These are phyloP conservation scores for Gymnarchus niloticus DNA, from an alignment of 2,113 vertebrate species.

Conservation along the genomic window DNA sequence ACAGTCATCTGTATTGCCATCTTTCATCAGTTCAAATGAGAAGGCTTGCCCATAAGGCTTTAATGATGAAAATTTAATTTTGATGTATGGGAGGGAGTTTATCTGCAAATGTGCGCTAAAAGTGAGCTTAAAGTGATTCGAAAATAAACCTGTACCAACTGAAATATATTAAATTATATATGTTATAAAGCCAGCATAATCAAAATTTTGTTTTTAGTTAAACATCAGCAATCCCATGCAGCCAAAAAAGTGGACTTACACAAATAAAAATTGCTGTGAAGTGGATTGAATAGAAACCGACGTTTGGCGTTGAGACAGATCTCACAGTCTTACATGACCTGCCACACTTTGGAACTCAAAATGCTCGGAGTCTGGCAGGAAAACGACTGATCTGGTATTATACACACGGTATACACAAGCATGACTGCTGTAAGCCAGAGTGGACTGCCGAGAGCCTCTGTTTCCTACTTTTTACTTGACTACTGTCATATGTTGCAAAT, in stretches of 20 bases:
- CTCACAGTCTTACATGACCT: background rate
- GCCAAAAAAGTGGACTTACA: background rate
- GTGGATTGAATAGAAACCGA: background rate
- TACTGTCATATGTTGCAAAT: background rate
- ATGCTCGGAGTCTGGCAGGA: background rate
- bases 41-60: slow-evolving; percentile 33
- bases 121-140: slow-evolving; percentile 10
- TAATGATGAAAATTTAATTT: slow-evolving; percentile 53
- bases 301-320: background rate
- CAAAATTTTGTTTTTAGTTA: background rate
- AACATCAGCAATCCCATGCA: background rate
- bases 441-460: background rate
- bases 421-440: background rate
- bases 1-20: slow-evolving; percentile 43
- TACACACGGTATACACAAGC: background rate
- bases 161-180: too few species aligned
- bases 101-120: slow-evolving; percentile 45
- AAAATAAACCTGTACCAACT: background rate
- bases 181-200: slow-evolving; percentile 10
- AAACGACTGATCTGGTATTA: background rate
- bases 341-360: background rate
- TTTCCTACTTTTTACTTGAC: background rate
- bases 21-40: slow-evolving; percentile 55
- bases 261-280: background rate
- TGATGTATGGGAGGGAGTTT: slow-evolving; percentile 39